Base-by-base conservation (phyloP, 2,888 invertebrate species). In the Amblyjoppa proteus region DNA sequence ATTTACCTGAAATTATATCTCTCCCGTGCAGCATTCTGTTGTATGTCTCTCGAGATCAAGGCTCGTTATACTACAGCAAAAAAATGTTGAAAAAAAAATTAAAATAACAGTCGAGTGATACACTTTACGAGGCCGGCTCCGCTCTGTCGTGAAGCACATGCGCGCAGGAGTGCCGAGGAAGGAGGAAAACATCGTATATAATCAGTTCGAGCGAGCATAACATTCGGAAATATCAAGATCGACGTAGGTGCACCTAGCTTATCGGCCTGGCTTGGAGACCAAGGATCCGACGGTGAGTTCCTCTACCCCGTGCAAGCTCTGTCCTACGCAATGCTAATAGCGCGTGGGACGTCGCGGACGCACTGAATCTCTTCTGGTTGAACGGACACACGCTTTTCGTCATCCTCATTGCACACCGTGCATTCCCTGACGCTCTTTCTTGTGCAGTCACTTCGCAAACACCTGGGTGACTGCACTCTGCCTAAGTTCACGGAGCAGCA, bases 241-340 rank as follows among this genome's bases (percentile, higher is more conserved):
- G 71, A 58, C 78, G 76, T 75, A 76, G 81, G 76, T 74, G 68
- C 66, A 75, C 31, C 56, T 45, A 45, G 81, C 34, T 81, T 68
- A 68, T 64, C 64, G 51, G 34, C 31, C 16, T 49, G 45, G 64
- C 31, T 11, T 13, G 49, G 31, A 45, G 66, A 71, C 56, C 56
- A 74, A 75, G 53, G 61, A 64, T 70, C 70, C 58, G 51, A 61
- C 11, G 56, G 4, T 45, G 69, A 74, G 69, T 79, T 69, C 79
- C 74, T 74, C 64, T 61, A 64, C 51, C 53, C 45, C 38, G 61
- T 16, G 71, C 58, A 76, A 66, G 56, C 31, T 58, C 34, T 88
- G 82, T 88, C 88, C 88, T 81, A 86, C 87, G 88, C 88, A 86
- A 87, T 88, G 84, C 86, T 90, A 88, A 90, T 90, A 87, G 85